phyloP scores from a whole-genome alignment of 2,797 vertebrate genomes.

The Enteromius mattozi region DNA sequence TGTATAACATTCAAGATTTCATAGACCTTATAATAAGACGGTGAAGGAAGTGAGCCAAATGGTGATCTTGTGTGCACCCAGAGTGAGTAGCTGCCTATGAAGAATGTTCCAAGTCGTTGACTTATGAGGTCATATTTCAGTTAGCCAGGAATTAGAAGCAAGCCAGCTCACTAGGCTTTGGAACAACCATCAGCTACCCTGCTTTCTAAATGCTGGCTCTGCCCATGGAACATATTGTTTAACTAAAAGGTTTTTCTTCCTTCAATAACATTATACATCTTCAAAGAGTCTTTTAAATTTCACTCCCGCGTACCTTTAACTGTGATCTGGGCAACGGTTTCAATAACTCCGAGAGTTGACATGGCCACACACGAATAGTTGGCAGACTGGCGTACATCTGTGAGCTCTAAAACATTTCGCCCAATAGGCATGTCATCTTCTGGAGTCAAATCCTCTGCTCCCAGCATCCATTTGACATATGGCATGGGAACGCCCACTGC shows the following conservation, averaged over 20 bases:
- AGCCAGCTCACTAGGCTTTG: constrained; percentile 9
- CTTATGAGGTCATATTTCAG: constrained; percentile 6
- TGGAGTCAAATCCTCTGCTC: constrained; percentile 96
- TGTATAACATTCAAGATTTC: background rate
- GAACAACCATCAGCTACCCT: background rate
- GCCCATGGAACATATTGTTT: background rate
- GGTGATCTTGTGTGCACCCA: background rate
- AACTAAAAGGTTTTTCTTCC: background rate
- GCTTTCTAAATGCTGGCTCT: background rate
- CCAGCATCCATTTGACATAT: constrained; percentile 99
- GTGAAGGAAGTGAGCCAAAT: background rate
- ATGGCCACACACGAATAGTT: constrained; percentile 99
- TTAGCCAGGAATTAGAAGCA: constrained; percentile 5
- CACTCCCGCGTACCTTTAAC: constrained; percentile 88
- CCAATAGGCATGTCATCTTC: constrained; percentile 99
- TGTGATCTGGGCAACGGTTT: constrained; percentile 96
- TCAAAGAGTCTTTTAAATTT: constrained; percentile 3
- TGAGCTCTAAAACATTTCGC: constrained; percentile 95
- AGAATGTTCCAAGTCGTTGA: background rate
- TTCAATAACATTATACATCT: background rate
- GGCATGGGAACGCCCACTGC: constrained; percentile 99
- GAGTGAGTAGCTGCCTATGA: background rate
- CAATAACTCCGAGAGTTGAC: constrained; percentile 99
- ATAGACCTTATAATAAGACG: background rate
- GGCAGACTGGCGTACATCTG: constrained; percentile 96